Conservation (phyloP, 2,888 invertebrate genomes). For the Cerastis rubricosa region DNA sequence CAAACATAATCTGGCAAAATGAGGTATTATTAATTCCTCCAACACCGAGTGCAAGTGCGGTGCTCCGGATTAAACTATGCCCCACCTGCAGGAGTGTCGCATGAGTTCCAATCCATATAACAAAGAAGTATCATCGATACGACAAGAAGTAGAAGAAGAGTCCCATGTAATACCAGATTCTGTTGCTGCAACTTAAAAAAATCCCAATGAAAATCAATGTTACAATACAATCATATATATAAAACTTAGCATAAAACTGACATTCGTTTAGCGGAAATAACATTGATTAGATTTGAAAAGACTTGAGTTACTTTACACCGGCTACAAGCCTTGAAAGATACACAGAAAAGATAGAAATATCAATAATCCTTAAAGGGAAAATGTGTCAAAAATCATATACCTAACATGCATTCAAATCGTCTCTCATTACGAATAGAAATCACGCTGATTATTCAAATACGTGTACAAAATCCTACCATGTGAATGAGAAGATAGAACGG, state of each 20-base stretch:
- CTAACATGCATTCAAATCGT: slow-evolving; percentile 27
- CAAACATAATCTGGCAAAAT: too few species aligned
- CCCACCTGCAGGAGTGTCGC: too few species aligned
- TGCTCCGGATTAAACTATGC: too few species aligned
- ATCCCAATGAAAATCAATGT: background rate
- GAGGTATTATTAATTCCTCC: too few species aligned
- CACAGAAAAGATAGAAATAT: slow-evolving; percentile 13
- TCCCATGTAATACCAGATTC: too few species aligned
- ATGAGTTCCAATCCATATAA: too few species aligned
- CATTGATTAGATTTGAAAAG: background rate
- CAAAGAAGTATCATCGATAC: too few species aligned
- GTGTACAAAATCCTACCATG: slow-evolving; percentile 37
- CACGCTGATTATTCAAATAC: slow-evolving; percentile 60
- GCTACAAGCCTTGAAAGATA: background rate
- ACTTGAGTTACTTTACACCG: background rate
- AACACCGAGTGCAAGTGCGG: too few species aligned
- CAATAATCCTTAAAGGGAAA: slow-evolving; percentile 24
- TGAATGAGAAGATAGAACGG: slow-evolving; percentile 42
- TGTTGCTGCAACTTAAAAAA: background rate
- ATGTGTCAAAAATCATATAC: slow-evolving; percentile 34
- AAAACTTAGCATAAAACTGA: background rate
- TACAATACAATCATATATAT: background rate
- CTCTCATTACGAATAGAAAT: slow-evolving; percentile 39
- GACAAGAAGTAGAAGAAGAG: too few species aligned
- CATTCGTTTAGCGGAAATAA: background rate